A percentile compares a stretch with the other conserved stretches of the same genome.
phyloP scores from a whole-genome alignment of 2,888 invertebrate genomes.

The Acrocyrtus sp. region DNA sequence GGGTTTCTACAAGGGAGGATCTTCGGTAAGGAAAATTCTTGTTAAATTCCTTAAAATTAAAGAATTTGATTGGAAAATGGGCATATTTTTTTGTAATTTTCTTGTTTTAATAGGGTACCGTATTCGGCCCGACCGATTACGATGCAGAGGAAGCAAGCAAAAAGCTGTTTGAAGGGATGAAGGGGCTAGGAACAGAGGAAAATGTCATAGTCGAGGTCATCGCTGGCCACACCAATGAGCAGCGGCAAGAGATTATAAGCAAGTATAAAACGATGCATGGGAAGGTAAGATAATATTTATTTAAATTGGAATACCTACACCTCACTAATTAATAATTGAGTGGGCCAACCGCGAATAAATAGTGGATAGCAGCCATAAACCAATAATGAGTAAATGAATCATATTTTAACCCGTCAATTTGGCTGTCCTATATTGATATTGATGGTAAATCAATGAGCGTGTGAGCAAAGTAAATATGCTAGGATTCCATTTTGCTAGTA shows the following conservation, averaged over 20 bases:
- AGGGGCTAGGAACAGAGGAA: constrained; percentile 66
- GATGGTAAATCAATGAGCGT: too few relatives aligned
- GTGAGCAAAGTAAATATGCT: too few relatives aligned
- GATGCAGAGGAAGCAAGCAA: constrained; percentile 64
- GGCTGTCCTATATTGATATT: too few relatives aligned
- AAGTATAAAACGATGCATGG: constrained; percentile 63
- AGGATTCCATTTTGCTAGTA: too few relatives aligned
- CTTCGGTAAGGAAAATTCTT: constrained; percentile 56
- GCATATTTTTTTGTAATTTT: constrained; percentile 2
- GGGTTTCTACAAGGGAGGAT: constrained; percentile 51
- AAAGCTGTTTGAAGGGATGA: constrained; percentile 64
- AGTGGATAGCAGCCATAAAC: too few relatives aligned
- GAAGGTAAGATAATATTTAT: constrained; percentile 52
- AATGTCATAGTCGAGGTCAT: constrained; percentile 67
- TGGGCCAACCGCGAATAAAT: too few relatives aligned
- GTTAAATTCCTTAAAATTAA: constrained; percentile 3
- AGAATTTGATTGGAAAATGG: not conserved
- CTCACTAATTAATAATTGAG: too few relatives aligned
- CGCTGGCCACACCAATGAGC: constrained; percentile 67
- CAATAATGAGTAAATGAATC: too few relatives aligned
- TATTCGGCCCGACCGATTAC: constrained; percentile 61
- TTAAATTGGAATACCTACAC: not conserved
- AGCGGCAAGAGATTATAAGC: constrained; percentile 66
- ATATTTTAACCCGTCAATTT: too few relatives aligned
- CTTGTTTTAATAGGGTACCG: constrained; percentile 65